Evolutionary conservation across 2,113 vertebrate genomes (phyloP).

Genomic region (Oncorhynchus nerka): DNA sequence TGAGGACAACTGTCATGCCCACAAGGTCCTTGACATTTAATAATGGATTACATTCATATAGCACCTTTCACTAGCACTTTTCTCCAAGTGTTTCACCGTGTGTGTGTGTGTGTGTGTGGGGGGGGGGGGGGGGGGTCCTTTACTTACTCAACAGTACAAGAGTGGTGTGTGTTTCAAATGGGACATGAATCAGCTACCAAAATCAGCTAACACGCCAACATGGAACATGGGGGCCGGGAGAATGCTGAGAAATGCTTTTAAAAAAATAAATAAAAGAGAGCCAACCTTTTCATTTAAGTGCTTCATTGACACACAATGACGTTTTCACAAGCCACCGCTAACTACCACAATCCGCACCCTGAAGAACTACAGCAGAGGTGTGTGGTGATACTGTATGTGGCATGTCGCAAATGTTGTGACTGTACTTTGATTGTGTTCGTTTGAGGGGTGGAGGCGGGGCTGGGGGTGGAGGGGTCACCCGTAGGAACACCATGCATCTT

Average conservation of each 20-base stretch:
- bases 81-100: conserved; percentile 5
- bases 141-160: not conserved
- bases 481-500: too few species aligned
- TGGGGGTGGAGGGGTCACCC: not conserved
- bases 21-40: conserved; percentile 47
- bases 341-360: too few species aligned
- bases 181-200: not conserved
- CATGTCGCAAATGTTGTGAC: too few species aligned
- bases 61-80: not conserved
- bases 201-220: not conserved
- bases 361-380: too few species aligned
- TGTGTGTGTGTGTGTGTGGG: not conserved
- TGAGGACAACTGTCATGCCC: conserved; percentile 26
- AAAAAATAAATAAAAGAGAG: not conserved
- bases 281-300: not conserved
- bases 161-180: not conserved
- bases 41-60: not conserved
- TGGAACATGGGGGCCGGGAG: not conserved
- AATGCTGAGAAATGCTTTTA: not conserved
- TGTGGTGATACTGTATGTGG: too few species aligned
- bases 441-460: not conserved
- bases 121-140: not conserved
- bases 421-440: too few species aligned
- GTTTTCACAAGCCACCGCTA: too few species aligned
- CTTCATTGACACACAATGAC: not conserved